Conservation (phyloP, 2,888 invertebrate species). For the Pseudoips prasinana region DNA sequence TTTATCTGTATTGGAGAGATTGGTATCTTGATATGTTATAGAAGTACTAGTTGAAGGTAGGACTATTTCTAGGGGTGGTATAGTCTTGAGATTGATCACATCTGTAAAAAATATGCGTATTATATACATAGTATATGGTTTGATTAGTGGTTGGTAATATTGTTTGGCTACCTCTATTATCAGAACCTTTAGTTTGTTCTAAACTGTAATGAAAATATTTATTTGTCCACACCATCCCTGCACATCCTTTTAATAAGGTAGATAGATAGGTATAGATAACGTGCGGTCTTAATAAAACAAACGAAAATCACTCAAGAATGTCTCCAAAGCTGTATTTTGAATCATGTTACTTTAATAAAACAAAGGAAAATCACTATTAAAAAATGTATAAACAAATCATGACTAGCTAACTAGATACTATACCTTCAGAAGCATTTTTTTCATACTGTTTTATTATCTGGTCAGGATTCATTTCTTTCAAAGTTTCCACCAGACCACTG, state of each 20-base stretch:
- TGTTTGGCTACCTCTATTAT: conserved; percentile 2
- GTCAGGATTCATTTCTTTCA: conserved; percentile 3
- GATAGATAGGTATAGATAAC: conserved; percentile 1
- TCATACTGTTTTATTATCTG: conserved; percentile 2
- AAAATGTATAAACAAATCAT: conserved; percentile 4
- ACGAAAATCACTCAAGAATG: conserved; percentile 5
- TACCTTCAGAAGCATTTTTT: conserved; percentile 2
- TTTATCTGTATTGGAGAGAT: conserved; percentile 3
- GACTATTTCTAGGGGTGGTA: too few relatives aligned
- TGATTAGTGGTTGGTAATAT: too few relatives aligned
- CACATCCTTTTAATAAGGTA: conserved; percentile 4
- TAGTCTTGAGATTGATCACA: too few relatives aligned
- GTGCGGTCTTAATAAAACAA: conserved; percentile 4
- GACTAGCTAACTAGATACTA: conserved; percentile 2
- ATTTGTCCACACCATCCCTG: conserved; percentile 4
- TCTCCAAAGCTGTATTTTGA: conserved; percentile 4
- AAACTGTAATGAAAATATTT: conserved; percentile 3
- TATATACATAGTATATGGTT: too few relatives aligned
- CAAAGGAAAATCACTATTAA: conserved; percentile 3
- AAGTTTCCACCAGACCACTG: conserved; percentile 3
- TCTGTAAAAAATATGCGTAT: too few relatives aligned
- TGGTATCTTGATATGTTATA: neutral
- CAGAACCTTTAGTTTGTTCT: conserved; percentile 4
- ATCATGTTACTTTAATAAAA: conserved; percentile 2
- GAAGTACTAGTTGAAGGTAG: too few relatives aligned